Evolutionary conservation across 2,797 vertebrate genomes (phyloP), one percentile per base, ranked within the genome.

Genomic region (Rhynchonycteris naso): DNA sequence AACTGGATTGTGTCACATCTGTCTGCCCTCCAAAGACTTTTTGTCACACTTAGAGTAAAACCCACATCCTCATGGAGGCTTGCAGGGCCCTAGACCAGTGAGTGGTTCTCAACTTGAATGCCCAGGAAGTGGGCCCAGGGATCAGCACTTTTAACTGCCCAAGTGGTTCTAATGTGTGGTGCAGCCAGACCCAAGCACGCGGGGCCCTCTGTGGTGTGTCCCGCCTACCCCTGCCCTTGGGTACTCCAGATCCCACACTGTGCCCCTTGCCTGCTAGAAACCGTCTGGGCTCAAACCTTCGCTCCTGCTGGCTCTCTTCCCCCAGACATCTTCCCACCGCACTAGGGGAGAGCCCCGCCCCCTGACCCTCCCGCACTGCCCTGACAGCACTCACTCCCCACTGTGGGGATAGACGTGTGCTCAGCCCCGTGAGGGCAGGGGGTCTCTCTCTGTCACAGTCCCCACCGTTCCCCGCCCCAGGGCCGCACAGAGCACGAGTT

Each of bases 401-500:
- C 19, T 3, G 1, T 38, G 22, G 33, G 33, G 43, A 63, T 24
- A 59, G 43, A 83, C 1, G 5, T 30, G 1, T 33, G n/a, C 80
- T 33, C 65, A 58, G 63, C 66, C 54, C 69, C 33, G 0, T 10
- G 28, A 85, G 33, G n/a, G 66, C 76, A 21, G 54, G 33, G n/a
- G 3, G n/a, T 22, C 50, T 38, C 47, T 33, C 5, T n/a, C 65
- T 11, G 22, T 15, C 78, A 30, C 24, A 11, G 30, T 56, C 66
- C 58, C 56, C 47, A 16, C 38, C 16, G 43, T 7, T 69, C 24
- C 79, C 69, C 35, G 30, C 38, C 0, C 2, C 28, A 21, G 47
- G 12, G 19, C 82, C 61, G 16, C 50, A 22, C 38, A 61, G 56
- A 24, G 50, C 0, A 0, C 1, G 0, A 8, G 50, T 22, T 63